These are phyloP conservation scores for Octomys mimax DNA, from an alignment of 2,797 vertebrate species.

Conservation along the genomic window DNA sequence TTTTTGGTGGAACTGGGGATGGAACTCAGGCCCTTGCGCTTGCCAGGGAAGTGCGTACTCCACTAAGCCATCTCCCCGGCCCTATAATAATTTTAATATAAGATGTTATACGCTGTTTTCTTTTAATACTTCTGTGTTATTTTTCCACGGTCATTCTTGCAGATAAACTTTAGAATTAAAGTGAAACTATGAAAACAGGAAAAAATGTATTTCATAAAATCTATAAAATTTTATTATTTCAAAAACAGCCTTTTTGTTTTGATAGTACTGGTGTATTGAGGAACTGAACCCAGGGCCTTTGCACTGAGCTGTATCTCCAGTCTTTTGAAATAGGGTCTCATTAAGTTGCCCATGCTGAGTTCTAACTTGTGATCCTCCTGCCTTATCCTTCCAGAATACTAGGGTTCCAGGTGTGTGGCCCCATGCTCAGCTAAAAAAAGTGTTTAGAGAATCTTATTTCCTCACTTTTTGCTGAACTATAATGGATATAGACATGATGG, in stretches of 20 bases:
- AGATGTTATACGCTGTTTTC: not conserved
- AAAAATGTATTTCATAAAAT: constrained; percentile 43
- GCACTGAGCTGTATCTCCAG: not conserved
- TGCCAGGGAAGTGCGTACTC: too few relatives aligned
- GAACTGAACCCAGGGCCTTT: not conserved
- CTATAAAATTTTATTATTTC: constrained; percentile 16
- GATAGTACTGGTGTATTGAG: not conserved
- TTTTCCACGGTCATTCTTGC: constrained; percentile 18
- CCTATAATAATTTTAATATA: constrained; percentile 36
- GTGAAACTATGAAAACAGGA: not conserved
- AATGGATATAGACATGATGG: not conserved
- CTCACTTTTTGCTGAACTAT: not conserved
- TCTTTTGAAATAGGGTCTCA: not conserved
- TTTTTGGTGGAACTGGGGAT: too few relatives aligned
- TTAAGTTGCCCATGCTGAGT: not conserved
- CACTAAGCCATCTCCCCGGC: not conserved
- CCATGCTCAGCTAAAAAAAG: not conserved
- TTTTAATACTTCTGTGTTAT: constrained; percentile 1
- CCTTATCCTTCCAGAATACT: not conserved
- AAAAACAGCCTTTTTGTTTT: not conserved
- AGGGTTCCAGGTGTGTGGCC: not conserved
- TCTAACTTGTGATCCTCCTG: not conserved
- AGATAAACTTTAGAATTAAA: constrained; percentile 55
- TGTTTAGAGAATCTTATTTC: not conserved
- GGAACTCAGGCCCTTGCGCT: too few relatives aligned